Evolutionary conservation across 2,888 invertebrate genomes (phyloP).

Genomic region (Hyalella azteca): DNA sequence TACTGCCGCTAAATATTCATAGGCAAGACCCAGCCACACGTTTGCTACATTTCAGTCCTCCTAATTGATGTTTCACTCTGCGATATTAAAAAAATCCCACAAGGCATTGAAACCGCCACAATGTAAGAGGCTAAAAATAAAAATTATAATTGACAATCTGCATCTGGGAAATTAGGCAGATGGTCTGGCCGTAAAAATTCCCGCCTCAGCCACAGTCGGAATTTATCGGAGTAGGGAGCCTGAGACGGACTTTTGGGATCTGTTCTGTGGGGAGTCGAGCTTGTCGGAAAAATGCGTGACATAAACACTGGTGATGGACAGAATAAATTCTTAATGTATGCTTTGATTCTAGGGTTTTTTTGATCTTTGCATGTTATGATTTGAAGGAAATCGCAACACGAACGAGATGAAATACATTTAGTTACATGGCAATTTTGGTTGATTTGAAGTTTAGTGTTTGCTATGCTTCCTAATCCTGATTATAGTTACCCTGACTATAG

Average conservation of each 20-base stretch:
- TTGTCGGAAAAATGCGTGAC: no score
- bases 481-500: no score
- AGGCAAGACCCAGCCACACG: conserved; percentile 13
- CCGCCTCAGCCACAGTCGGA: conserved; percentile 33
- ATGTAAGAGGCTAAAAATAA: conserved; percentile 33
- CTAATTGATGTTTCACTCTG: conserved; percentile 37
- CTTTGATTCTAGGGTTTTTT: no score
- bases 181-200: conserved; percentile 36
- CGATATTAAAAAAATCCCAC: conserved; percentile 37
- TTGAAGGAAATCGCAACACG: no score
- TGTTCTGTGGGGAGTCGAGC: no score
- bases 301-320: no score
- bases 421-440: no score
- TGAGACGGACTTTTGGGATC: neutral
- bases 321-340: no score
- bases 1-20: conserved; percentile 29
- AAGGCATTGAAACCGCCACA: conserved; percentile 34
- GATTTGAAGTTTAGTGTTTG: no score
- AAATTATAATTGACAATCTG: conserved; percentile 37
- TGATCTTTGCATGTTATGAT: no score
- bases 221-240: conserved; percentile 27
- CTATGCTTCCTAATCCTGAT: no score
- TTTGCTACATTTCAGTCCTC: conserved; percentile 32
- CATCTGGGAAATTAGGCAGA: conserved; percentile 36
- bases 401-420: no score